Percentiles rank a stretch among this genome's conserved stretches.
phyloP scores from a whole-genome alignment of 2,888 invertebrate genomes.

The Andrena bicolor region DNA sequence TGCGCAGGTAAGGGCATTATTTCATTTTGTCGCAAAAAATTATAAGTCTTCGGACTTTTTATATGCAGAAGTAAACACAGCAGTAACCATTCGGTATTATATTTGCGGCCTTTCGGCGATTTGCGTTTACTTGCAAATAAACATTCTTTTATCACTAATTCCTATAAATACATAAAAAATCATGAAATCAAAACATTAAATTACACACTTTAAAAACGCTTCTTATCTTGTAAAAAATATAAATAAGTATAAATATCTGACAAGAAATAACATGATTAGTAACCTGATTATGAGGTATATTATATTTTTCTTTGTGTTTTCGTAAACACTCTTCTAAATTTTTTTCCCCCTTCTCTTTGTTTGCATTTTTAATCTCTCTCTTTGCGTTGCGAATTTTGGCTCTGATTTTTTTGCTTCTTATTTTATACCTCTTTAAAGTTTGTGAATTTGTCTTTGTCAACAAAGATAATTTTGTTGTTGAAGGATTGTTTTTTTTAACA shows the following conservation, averaged over 20 bases:
- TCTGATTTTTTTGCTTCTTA: too few relatives aligned
- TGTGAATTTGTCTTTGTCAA: too few relatives aligned
- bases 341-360: too few relatives aligned
- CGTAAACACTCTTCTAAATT: too few relatives aligned
- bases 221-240: too few relatives aligned
- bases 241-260: too few relatives aligned
- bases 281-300: conserved; percentile 4
- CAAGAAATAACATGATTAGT: not conserved
- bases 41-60: conserved; percentile 4
- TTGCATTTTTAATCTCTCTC: too few relatives aligned
- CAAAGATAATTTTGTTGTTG: too few relatives aligned
- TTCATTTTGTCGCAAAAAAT: not conserved
- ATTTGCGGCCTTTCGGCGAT: not conserved
- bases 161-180: not conserved
- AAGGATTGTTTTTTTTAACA: too few relatives aligned
- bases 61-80: not conserved
- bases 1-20: not conserved
- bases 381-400: too few relatives aligned
- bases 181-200: not conserved
- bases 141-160: conserved; percentile 1
- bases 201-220: too few relatives aligned
- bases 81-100: conserved; percentile 2
- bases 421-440: too few relatives aligned
- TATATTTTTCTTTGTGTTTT: not conserved
- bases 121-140: not conserved